A percentile compares a stretch with the other conserved stretches of the same genome.
phyloP scores from a whole-genome alignment of 35 echinoderm and acorn worm species.

The Holothuria glaberrima region DNA sequence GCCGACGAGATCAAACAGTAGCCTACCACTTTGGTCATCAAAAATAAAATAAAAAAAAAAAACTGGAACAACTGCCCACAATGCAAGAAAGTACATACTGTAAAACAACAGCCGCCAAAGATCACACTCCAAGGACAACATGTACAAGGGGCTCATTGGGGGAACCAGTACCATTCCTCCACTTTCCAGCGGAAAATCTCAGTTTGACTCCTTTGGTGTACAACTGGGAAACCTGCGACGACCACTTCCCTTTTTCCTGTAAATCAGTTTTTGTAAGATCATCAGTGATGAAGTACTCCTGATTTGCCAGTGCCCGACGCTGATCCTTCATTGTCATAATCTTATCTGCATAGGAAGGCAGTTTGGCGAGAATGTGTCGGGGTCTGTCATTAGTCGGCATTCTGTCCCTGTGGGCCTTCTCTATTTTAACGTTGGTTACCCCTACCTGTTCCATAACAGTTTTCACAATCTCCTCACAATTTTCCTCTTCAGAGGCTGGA shows the following conservation, averaged over 20 bases:
- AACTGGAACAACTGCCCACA: too few relatives aligned
- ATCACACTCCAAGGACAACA: too few relatives aligned
- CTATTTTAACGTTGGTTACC: neutral
- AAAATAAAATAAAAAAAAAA: too few relatives aligned
- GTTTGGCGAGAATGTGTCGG: neutral
- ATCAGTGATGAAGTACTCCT: constrained; percentile 10
- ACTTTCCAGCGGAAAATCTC: constrained; percentile 21
- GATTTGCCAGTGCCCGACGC: neutral
- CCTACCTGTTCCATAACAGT: neutral
- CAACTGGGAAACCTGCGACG: neutral
- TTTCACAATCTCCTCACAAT: neutral
- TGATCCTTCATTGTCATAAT: neutral
- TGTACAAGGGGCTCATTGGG: too few relatives aligned
- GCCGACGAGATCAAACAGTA: too few relatives aligned
- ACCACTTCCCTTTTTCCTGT: constrained; percentile 16
- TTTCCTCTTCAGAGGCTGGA: neutral
- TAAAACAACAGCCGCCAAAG: too few relatives aligned
- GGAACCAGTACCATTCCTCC: neutral
- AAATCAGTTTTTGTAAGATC: constrained; percentile 41
- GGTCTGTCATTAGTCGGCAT: neutral
- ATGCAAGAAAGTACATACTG: too few relatives aligned
- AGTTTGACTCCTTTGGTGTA: constrained; percentile 16
- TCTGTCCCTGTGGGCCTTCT: neutral
- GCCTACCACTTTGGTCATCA: too few relatives aligned
- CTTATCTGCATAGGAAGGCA: neutral